These are phyloP conservation scores for Lepidurus packardi DNA, from an alignment of 1,140 invertebrate species.

Conservation along the genomic window DNA sequence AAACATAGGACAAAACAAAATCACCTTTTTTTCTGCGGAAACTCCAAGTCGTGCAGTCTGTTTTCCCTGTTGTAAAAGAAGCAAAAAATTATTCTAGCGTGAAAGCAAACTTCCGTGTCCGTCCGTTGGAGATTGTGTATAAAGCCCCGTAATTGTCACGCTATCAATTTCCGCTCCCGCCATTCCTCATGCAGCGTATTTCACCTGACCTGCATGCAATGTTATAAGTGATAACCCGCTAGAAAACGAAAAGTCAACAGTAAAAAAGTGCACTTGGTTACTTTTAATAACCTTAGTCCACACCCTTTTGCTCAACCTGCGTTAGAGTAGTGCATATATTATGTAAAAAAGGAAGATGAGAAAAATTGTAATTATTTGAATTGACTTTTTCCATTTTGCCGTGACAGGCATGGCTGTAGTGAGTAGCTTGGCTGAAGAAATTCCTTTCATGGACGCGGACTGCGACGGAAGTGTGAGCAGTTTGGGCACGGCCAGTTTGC, in stretches of 20 bases:
- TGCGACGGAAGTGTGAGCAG: conserved; percentile 32
- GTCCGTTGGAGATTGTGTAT: background rate
- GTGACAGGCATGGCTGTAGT: background rate
- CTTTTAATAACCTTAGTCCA: background rate
- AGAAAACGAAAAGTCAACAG: background rate
- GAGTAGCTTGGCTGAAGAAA: conserved; percentile 29
- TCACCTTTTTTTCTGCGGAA: background rate
- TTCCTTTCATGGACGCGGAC: conserved; percentile 32
- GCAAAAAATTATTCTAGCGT: conserved; percentile 5
- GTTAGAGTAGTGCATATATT: no score
- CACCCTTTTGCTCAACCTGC: background rate
- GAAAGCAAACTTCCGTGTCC: conserved; percentile 14
- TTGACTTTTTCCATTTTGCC: background rate
- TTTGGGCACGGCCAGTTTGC: conserved; percentile 29
- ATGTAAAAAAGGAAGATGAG: no score
- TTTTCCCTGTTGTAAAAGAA: background rate
- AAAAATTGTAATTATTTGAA: no score
- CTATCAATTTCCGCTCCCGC: conserved; percentile 10
- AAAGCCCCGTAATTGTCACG: background rate
- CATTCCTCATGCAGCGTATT: background rate
- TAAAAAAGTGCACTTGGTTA: background rate
- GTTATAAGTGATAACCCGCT: background rate
- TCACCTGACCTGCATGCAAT: background rate
- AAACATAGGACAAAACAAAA: background rate
- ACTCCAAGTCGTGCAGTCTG: background rate